phyloP scores from a whole-genome alignment of 2,888 invertebrate species.

The Bembecia ichneumoniformis region DNA sequence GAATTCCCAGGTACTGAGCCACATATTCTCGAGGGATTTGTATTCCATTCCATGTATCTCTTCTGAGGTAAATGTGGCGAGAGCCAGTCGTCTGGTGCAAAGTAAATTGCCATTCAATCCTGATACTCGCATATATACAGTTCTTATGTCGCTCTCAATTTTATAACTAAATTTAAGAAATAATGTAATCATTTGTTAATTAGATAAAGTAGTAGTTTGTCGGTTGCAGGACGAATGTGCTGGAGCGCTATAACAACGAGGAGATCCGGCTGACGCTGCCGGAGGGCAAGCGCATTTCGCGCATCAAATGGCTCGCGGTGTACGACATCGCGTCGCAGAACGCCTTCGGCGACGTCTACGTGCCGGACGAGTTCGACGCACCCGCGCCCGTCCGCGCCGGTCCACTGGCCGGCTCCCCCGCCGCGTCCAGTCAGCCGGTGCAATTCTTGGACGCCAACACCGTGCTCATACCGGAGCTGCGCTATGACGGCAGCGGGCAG shows the following conservation, averaged over 20 bases:
- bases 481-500: conserved; percentile 82
- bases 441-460: conserved; percentile 86
- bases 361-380: conserved; percentile 92
- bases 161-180: no score
- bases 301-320: conserved; percentile 90
- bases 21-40: no score
- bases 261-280: conserved; percentile 87
- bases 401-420: conserved; percentile 39
- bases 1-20: no score
- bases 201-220: not conserved
- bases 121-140: no score
- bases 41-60: no score
- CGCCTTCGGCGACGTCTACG: conserved; percentile 89
- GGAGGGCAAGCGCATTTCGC: conserved; percentile 87
- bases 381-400: conserved; percentile 77
- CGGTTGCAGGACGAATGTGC: conserved; percentile 81
- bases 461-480: conserved; percentile 80
- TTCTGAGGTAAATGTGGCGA: no score
- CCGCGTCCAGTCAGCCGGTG: conserved; percentile 79
- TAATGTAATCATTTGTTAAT: no score
- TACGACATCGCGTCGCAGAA: conserved; percentile 91
- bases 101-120: no score
- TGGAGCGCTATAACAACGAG: conserved; percentile 88
- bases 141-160: no score
- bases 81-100: no score